Conservation (phyloP, 2,113 vertebrate genomes). For the Sylvia atricapilla region DNA sequence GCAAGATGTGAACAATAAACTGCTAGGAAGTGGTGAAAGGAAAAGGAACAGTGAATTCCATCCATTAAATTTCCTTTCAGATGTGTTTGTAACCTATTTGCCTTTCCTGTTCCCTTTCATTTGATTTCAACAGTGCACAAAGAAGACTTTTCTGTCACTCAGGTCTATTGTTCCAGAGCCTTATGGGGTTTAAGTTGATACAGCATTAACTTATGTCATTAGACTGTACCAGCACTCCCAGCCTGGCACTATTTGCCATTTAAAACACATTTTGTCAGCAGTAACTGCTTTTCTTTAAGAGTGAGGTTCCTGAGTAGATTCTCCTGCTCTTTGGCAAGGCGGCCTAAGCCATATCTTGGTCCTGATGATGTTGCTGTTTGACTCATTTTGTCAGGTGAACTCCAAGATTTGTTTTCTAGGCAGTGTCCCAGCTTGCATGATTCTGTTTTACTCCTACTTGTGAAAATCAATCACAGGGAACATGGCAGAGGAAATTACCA, state of each 20-base stretch:
- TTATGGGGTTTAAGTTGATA: not conserved
- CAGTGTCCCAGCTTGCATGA: not conserved
- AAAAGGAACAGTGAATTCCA: not conserved
- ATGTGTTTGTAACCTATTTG: not conserved
- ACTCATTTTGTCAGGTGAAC: not conserved
- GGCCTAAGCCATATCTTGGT: not conserved
- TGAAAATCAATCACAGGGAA: constrained; percentile 1
- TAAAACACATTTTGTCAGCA: not conserved
- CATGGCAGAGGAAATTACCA: not conserved
- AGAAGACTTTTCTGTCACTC: not conserved
- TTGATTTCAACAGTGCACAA: not conserved
- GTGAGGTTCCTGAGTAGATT: not conserved
- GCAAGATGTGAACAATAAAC: not conserved
- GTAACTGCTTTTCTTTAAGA: not conserved
- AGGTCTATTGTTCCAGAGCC: not conserved
- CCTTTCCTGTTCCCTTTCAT: not conserved
- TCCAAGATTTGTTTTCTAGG: not conserved
- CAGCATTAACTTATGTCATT: not conserved
- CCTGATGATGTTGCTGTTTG: not conserved
- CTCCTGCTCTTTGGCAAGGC: not conserved
- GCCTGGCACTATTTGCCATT: not conserved
- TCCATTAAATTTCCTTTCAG: not conserved
- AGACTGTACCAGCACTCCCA: not conserved
- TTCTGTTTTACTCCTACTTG: constrained; percentile 21
- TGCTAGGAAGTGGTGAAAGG: not conserved